Evolutionary conservation across 2,797 vertebrate species (phyloP).

Genomic region (Spatula versicolor): DNA sequence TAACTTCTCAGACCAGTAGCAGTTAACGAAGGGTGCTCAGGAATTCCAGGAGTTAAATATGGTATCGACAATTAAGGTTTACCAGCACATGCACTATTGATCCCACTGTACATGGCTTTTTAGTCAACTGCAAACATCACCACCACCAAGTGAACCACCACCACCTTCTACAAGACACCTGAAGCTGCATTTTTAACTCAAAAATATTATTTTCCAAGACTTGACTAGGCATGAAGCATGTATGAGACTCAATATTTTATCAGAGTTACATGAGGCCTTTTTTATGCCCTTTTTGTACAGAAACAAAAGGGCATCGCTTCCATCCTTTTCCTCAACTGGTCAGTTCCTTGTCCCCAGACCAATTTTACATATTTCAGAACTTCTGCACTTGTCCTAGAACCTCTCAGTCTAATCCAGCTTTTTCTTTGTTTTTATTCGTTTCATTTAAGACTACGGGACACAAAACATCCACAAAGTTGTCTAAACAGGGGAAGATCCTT

Average conservation of each 20-base stretch:
- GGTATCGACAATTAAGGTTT: background rate
- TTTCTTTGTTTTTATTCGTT: background rate
- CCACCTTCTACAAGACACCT: background rate
- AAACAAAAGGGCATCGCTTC: accelerated
- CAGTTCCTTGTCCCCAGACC: background rate
- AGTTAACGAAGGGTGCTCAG: background rate
- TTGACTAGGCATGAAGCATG: accelerated
- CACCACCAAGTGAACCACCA: background rate
- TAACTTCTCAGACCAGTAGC: background rate
- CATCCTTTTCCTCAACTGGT: background rate
- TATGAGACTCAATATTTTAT: accelerated
- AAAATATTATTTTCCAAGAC: background rate
- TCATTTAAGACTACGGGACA: background rate
- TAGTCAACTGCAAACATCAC: background rate
- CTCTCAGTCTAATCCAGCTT: background rate
- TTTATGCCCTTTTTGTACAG: background rate
- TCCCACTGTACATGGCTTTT: accelerated
- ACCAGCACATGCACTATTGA: background rate
- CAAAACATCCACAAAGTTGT: background rate
- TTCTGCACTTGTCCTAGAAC: background rate
- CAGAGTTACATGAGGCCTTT: background rate
- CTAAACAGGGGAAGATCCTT: background rate
- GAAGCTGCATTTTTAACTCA: background rate
- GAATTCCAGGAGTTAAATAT: background rate
- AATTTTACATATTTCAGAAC: background rate